Conservation (phyloP, 2,888 invertebrate genomes). For the Rosalia funebris region DNA sequence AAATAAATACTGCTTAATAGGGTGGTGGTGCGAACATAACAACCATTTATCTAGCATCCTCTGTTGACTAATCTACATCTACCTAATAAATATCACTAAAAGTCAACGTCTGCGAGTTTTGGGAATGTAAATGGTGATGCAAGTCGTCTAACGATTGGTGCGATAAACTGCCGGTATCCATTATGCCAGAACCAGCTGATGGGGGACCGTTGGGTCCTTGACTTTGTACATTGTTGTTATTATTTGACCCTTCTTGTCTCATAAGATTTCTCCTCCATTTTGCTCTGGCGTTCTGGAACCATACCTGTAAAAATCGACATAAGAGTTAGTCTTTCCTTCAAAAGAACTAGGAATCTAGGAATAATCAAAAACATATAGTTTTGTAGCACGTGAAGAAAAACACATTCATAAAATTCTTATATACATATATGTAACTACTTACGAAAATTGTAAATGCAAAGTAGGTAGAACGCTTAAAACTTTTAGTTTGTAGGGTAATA, state of each 20-base stretch:
- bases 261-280: slow-evolving; percentile 96
- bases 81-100: slow-evolving; percentile 63
- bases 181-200: slow-evolving; percentile 60
- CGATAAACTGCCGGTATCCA: slow-evolving; percentile 66
- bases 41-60: too few species aligned
- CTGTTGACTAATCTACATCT: slow-evolving; percentile 5
- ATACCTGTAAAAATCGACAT: slow-evolving; percentile 91
- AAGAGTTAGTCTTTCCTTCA: too few species aligned
- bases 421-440: too few species aligned
- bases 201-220: slow-evolving; percentile 56
- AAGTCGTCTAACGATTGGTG: slow-evolving; percentile 67
- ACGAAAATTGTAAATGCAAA: too few species aligned
- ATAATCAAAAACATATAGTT: too few species aligned
- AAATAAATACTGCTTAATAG: too few species aligned
- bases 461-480: too few species aligned
- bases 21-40: too few species aligned
- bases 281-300: slow-evolving; percentile 99
- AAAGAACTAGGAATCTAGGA: too few species aligned
- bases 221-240: slow-evolving; percentile 50
- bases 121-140: slow-evolving; percentile 68
- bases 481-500: too few species aligned
- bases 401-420: too few species aligned
- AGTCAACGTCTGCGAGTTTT: slow-evolving; percentile 59
- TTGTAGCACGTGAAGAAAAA: too few species aligned
- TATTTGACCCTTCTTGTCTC: slow-evolving; percentile 76